Percentiles rank a stretch among this genome's conserved stretches.
Conservation (phyloP, 2,113 vertebrate genomes). For the Apaloderma vittatum region DNA sequence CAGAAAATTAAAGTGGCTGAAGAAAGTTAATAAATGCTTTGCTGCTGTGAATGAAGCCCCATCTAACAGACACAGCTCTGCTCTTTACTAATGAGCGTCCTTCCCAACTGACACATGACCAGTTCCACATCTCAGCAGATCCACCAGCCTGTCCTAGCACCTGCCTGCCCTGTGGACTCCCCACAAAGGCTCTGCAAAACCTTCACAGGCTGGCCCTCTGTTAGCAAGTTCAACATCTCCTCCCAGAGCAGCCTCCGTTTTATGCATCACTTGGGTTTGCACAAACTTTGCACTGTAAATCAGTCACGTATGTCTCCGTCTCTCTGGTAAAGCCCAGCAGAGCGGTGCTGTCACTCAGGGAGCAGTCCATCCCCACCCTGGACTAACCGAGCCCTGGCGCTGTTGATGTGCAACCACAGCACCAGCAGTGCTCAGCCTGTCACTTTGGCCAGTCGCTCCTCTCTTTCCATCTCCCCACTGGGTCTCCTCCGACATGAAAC, state of each 20-base stretch:
- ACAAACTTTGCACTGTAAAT: neutral
- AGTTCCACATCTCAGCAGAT: neutral
- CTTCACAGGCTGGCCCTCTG: neutral
- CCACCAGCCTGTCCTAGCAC: neutral
- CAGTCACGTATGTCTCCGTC: rapidly evolving
- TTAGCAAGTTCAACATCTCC: neutral
- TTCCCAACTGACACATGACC: neutral
- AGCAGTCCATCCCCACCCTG: neutral
- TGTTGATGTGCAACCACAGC: rapidly evolving
- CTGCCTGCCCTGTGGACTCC: rapidly evolving
- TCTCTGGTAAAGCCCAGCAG: neutral
- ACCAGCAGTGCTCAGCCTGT: neutral
- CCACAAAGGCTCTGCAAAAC: neutral
- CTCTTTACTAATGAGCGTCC: neutral
- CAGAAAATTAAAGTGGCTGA: neutral
- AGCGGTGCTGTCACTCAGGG: neutral
- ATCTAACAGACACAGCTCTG: neutral
- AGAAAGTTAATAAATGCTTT: neutral
- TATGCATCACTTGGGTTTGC: neutral
- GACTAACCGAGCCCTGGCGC: neutral
- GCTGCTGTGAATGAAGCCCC: neutral
- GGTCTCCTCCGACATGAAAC: neutral
- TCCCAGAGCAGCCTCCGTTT: neutral
- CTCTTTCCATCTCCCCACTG: neutral
- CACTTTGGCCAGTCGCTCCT: neutral